Percentiles rank a stretch among this genome's conserved stretches.
These are phyloP conservation scores for Mus spretus DNA, from an alignment of 2,797 vertebrate species.

Conservation along the genomic window DNA sequence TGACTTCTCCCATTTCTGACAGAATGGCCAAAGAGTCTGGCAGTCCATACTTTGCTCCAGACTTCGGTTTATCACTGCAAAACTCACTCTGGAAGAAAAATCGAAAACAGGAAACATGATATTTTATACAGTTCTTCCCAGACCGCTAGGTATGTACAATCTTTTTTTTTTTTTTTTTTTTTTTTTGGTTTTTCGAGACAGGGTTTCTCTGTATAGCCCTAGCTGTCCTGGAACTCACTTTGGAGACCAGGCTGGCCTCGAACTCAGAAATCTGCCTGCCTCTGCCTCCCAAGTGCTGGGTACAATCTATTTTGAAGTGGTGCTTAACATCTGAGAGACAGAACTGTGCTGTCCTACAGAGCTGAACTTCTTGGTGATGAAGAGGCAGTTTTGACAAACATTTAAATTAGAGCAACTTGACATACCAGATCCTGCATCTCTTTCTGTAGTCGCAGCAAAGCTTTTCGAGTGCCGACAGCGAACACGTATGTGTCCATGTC, in stretches of 20 bases:
- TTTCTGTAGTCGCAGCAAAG: constrained; percentile 96
- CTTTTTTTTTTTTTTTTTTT: constrained; percentile 30
- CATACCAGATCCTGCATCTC: constrained; percentile 99
- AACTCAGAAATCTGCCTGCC: too few relatives aligned
- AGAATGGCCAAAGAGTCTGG: constrained; percentile 96
- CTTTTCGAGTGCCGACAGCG: constrained; percentile 96
- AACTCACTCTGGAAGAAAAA: constrained; percentile 94
- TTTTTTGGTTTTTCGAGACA: too few relatives aligned
- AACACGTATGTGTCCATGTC: constrained; percentile 99
- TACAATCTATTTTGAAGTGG: constrained; percentile 46
- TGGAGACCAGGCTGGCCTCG: too few relatives aligned
- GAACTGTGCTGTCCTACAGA: neutral
- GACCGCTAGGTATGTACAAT: neutral
- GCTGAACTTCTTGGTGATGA: constrained; percentile 8
- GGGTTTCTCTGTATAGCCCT: too few relatives aligned
- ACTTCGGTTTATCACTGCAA: constrained; percentile 99
- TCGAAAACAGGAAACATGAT: constrained; percentile 29
- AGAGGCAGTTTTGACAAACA: neutral
- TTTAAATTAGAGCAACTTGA: neutral
- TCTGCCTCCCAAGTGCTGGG: too few relatives aligned
- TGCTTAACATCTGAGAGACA: neutral
- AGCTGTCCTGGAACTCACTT: too few relatives aligned
- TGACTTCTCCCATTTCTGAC: constrained; percentile 99
- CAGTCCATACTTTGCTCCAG: constrained; percentile 96
- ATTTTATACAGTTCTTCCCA: constrained; percentile 27